Evolutionary conservation across 2,888 invertebrate genomes (phyloP).

Genomic region (Drosophila kuntzei): DNA sequence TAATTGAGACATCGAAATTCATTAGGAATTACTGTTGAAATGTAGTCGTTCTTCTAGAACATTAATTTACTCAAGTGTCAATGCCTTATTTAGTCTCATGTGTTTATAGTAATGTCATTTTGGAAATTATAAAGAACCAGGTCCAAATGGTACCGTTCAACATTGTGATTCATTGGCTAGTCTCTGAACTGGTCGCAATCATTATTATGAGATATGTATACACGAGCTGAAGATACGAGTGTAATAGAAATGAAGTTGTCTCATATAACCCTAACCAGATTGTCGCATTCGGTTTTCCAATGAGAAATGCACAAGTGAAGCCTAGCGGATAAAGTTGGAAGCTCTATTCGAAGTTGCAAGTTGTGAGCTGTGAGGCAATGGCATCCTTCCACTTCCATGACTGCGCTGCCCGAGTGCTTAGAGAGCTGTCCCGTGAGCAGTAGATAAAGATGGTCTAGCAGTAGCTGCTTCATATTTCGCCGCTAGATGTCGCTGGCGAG

Average conservation of each 20-base stretch:
- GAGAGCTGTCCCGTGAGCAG: slow-evolving; percentile 36
- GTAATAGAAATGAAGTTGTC: slow-evolving; percentile 1
- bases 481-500: slow-evolving; percentile 73
- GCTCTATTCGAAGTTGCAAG: slow-evolving; percentile 41
- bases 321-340: slow-evolving; percentile 66
- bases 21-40: not conserved
- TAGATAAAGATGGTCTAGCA: slow-evolving; percentile 54
- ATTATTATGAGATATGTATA: slow-evolving; percentile 7
- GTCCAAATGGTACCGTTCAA: too few relatives aligned
- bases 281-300: slow-evolving; percentile 19
- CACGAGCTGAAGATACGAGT: not conserved
- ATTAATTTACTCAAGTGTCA: not conserved
- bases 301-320: slow-evolving; percentile 20
- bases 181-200: not conserved
- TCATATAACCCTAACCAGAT: slow-evolving; percentile 29
- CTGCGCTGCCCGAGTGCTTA: slow-evolving; percentile 26
- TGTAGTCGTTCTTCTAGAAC: not conserved
- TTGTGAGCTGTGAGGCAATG: slow-evolving; percentile 3
- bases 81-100: not conserved
- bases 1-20: slow-evolving; percentile 15
- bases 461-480: slow-evolving; percentile 32
- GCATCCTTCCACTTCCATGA: slow-evolving; percentile 48
- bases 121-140: not conserved
- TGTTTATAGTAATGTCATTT: not conserved
- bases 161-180: not conserved